Conservation (phyloP, 2,888 invertebrate genomes). For the Amphipoea lucens region DNA sequence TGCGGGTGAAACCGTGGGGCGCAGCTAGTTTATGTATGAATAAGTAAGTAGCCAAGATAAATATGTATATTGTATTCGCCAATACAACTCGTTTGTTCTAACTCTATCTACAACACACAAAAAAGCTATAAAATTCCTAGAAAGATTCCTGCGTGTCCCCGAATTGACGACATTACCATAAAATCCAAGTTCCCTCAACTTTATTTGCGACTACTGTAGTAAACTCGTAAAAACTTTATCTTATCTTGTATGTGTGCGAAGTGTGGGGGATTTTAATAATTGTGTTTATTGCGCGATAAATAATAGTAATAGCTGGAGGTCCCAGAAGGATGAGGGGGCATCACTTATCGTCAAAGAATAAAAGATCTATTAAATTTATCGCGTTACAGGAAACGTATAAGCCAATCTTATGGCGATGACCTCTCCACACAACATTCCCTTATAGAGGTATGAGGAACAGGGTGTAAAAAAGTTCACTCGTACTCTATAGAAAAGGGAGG, state of each 20-base stretch:
- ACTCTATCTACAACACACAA: not conserved
- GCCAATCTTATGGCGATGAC: not conserved
- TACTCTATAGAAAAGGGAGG: too few species aligned
- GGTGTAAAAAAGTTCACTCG: too few species aligned
- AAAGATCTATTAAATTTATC: not conserved
- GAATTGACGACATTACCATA: slow-evolving; percentile 25
- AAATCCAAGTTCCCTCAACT: slow-evolving; percentile 32
- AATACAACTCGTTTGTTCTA: not conserved
- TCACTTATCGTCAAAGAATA: not conserved
- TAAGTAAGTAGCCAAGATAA: too few species aligned
- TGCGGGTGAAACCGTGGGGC: too few species aligned
- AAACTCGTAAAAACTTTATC: slow-evolving; percentile 49
- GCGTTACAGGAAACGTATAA: too few species aligned
- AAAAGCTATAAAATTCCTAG: slow-evolving; percentile 22
- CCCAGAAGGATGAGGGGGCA: not conserved
- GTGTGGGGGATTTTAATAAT: slow-evolving; percentile 34
- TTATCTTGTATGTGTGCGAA: slow-evolving; percentile 11
- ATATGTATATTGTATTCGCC: not conserved
- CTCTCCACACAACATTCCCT: not conserved
- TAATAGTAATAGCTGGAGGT: not conserved
- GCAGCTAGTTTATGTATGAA: too few species aligned
- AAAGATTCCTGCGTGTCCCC: slow-evolving; percentile 17
- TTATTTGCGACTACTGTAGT: slow-evolving; percentile 35
- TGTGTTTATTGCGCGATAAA: slow-evolving; percentile 45
- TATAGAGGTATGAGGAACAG: too few species aligned